phyloP scores from a whole-genome alignment of 2,797 vertebrate species.

The Enteromius treurensis region DNA sequence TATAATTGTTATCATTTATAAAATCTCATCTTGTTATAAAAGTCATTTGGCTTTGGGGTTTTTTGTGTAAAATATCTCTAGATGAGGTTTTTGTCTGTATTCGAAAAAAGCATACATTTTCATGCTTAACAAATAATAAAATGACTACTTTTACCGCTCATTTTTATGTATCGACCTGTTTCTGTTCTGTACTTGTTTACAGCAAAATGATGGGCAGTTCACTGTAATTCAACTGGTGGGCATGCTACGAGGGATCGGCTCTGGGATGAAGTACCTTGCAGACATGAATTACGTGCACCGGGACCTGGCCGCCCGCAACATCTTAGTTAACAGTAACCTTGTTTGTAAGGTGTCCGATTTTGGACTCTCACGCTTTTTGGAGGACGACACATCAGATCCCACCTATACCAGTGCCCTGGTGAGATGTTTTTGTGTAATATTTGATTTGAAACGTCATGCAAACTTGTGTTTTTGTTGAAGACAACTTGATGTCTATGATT shows the following conservation, averaged over 20 bases:
- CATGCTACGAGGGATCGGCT: conserved; percentile 95
- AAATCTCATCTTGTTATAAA: not conserved
- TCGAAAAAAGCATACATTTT: not conserved
- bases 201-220: conserved; percentile 99
- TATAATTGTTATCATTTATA: not conserved
- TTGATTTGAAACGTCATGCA: not conserved
- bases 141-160: not conserved
- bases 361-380: conserved; percentile 94
- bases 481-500: not conserved
- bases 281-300: conserved; percentile 99
- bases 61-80: not conserved
- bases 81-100: not conserved
- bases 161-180: not conserved
- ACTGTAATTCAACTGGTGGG: conserved; percentile 98
- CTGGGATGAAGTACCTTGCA: conserved; percentile 97
- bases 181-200: conserved; percentile 35
- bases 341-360: conserved; percentile 99
- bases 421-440: conserved; percentile 57
- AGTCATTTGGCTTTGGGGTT: not conserved
- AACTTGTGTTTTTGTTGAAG: not conserved
- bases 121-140: not conserved
- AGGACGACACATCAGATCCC: conserved; percentile 96
- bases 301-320: conserved; percentile 96
- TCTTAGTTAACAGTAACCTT: conserved; percentile 98
- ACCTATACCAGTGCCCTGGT: conserved; percentile 98